Percentiles rank a stretch among this genome's conserved stretches.
Conservation (phyloP, 2,888 invertebrate species). For the Nymphalis c-album region DNA sequence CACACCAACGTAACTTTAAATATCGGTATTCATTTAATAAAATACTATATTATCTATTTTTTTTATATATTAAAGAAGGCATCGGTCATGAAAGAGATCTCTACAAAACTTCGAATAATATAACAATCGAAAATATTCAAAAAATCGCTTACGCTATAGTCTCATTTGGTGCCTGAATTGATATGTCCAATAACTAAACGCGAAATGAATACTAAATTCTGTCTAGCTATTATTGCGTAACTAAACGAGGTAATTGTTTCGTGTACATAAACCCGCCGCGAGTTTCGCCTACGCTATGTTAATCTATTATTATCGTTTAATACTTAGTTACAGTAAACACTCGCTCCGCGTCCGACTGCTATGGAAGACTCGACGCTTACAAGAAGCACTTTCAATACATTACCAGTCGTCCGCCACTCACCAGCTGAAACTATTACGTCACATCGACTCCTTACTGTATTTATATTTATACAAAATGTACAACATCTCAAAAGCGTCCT, state of each 20-base stretch:
- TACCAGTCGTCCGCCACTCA: slow-evolving; percentile 74
- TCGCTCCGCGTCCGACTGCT: slow-evolving; percentile 75
- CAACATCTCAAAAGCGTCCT: slow-evolving; percentile 75
- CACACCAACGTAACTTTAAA: not conserved
- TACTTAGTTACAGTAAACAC: slow-evolving; percentile 78
- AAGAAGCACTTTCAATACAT: slow-evolving; percentile 77
- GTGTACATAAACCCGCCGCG: slow-evolving; percentile 57
- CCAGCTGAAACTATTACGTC: slow-evolving; percentile 58
- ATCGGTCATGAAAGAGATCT: slow-evolving; percentile 35
- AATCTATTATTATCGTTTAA: slow-evolving; percentile 80
- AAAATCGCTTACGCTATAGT: slow-evolving; percentile 75
- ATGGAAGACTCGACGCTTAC: slow-evolving; percentile 81
- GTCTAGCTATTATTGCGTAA: slow-evolving; percentile 75
- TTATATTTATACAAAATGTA: slow-evolving; percentile 78
- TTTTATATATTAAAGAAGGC: slow-evolving; percentile 19
- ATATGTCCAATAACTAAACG: slow-evolving; percentile 78
- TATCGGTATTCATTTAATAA: slow-evolving; percentile 2
- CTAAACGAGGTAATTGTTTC: slow-evolving; percentile 79
- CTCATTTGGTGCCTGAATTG: slow-evolving; percentile 79
- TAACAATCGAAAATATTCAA: slow-evolving; percentile 65
- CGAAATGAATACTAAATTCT: slow-evolving; percentile 71
- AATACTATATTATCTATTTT: slow-evolving; percentile 7
- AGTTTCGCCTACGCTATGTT: slow-evolving; percentile 71
- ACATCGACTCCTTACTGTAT: slow-evolving; percentile 74
- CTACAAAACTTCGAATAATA: slow-evolving; percentile 47